Evolutionary conservation across 2,888 invertebrate genomes (phyloP).

Genomic region (Eumerus sabulonum): DNA sequence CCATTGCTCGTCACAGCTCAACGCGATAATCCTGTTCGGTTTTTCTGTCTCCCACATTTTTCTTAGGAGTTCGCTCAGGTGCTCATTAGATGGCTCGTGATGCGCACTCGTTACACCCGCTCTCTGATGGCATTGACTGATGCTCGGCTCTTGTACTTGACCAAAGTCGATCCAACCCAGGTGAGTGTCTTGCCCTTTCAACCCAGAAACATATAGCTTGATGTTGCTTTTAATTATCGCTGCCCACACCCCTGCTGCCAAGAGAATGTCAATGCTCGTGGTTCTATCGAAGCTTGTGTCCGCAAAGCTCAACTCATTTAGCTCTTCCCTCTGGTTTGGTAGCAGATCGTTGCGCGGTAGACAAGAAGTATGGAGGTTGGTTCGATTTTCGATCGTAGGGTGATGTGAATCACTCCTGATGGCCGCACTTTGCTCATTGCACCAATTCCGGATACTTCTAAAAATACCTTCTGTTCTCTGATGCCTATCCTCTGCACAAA

Average conservation of each 20-base stretch:
- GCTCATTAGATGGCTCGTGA: background rate
- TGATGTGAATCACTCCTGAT: background rate
- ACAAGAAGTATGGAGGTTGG: background rate
- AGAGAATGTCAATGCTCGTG: slow-evolving; percentile 2
- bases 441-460: slow-evolving; percentile 1
- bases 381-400: background rate
- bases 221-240: background rate
- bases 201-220: no score
- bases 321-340: background rate
- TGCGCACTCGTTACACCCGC: background rate
- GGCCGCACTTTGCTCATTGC: background rate
- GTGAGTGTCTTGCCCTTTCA: no score
- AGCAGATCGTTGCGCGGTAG: background rate
- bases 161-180: slow-evolving; percentile 2
- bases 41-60: slow-evolving; percentile 7
- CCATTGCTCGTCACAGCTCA: slow-evolving; percentile 7
- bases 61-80: slow-evolving; percentile 5
- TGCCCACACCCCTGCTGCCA: slow-evolving; percentile 9
- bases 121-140: background rate
- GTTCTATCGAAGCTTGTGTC: background rate
- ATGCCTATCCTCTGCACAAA: background rate
- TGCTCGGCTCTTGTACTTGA: background rate
- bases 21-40: background rate
- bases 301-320: background rate
- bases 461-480: no score